Conservation (phyloP, 2,113 vertebrate genomes). For the Mus spicilegus region DNA sequence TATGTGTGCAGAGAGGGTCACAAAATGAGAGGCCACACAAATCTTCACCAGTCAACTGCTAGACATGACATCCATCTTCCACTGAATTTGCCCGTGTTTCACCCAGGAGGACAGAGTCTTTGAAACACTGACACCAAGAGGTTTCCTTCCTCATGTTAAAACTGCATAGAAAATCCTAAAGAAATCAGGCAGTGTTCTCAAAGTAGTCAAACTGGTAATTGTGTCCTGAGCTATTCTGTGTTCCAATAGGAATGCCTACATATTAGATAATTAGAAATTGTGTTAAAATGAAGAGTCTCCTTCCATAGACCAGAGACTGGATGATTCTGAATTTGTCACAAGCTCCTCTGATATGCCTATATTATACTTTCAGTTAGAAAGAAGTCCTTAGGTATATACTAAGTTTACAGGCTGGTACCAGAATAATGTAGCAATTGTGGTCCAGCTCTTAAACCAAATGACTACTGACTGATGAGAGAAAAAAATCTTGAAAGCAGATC, state of each 20-base stretch:
- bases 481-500: conserved; percentile 36
- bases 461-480: not conserved
- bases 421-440: too few species aligned
- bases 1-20: not conserved
- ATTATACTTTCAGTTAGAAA: not conserved
- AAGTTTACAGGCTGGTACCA: not conserved
- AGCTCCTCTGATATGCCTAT: not conserved
- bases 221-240: not conserved
- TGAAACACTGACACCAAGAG: not conserved
- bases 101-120: not conserved
- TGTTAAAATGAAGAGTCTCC: not conserved
- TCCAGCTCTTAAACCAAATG: not conserved
- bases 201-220: not conserved
- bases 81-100: not conserved
- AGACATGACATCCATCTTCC: too few species aligned
- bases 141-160: not conserved
- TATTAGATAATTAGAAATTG: not conserved
- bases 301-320: not conserved
- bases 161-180: not conserved
- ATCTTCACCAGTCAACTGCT: not conserved
- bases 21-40: not conserved
- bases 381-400: not conserved
- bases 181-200: not conserved
- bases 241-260: not conserved
- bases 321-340: conserved; percentile 1